Percentiles rank a stretch among this genome's conserved stretches.
phyloP scores from a whole-genome alignment of 1,140 invertebrate species.

The Megalopta genalis region DNA sequence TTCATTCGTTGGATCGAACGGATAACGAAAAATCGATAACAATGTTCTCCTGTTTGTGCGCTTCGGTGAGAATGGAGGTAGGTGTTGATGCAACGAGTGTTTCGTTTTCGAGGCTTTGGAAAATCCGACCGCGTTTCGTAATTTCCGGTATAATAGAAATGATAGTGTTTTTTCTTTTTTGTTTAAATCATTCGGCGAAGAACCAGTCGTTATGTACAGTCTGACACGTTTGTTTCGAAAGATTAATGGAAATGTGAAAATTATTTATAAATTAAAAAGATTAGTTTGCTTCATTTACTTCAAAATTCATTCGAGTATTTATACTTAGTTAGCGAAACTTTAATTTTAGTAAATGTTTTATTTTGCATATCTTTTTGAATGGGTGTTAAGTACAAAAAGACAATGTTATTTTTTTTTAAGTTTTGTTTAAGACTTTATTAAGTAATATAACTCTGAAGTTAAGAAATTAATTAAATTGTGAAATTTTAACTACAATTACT shows the following conservation, averaged over 20 bases:
- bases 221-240: too few relatives aligned
- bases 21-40: conserved; percentile 41
- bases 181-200: background rate
- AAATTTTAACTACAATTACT: too few relatives aligned
- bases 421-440: too few relatives aligned
- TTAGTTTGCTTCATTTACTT: background rate
- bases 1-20: conserved; percentile 9
- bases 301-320: background rate
- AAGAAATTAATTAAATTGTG: too few relatives aligned
- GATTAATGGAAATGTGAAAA: background rate
- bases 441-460: too few relatives aligned
- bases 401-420: too few relatives aligned
- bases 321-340: background rate
- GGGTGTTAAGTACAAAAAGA: too few relatives aligned
- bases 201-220: background rate
- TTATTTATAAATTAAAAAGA: background rate
- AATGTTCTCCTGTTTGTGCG: conserved; percentile 77
- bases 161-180: background rate
- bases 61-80: conserved; percentile 77
- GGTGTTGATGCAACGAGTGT: conserved; percentile 51
- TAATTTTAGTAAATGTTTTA: background rate
- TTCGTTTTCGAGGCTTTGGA: background rate
- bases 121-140: background rate
- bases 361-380: background rate
- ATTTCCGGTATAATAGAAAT: background rate